Base-by-base conservation (phyloP, 2,797 vertebrate genomes). In the Lithobates sylvaticus region DNA sequence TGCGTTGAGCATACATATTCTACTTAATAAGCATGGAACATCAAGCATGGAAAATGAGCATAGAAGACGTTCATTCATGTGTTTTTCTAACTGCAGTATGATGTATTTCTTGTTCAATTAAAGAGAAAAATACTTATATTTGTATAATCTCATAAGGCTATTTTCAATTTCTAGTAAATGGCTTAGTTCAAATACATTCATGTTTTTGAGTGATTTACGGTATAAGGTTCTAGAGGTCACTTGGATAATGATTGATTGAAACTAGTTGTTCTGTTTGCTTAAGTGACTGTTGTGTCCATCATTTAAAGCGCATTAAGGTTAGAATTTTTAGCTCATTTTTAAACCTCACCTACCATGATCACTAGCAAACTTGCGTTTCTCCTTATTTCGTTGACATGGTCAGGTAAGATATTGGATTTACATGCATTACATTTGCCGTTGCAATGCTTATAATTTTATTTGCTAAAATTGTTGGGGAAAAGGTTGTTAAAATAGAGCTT, bases 161-260 rank as follows among this genome's bases (percentile, higher is more conserved):
- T 32, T 32, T 32, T 32, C 32, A 32, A 32, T 32, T 32, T 32
- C 32, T 32, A 3, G 32, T 32, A 32, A 32, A 32, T 32, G 32
- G 3, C 32, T 32, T 32, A 32, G 32, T 32, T 32, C 29, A 29
- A 29, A 29, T 29, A 29, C 29, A 29, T 29, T 29, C 29, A 1
- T 87, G 84, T 84, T 64, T 87, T 87, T 87, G 39, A 83, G 68
- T 74, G 83, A 50, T 67, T 71, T 65, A 75, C 76, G 84, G 50
- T 34, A 32, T 75, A 80, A 34, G 71, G 50, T 39, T 80, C 64
- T 71, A 87, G 76, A 84, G 86, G 76, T 80, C 76, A 73, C 44
- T 3, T 84, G 27, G 76, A 70, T 80, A 87, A 87, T 87, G 39
- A 87, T 87, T 87, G 76, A 87, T 64, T 68, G 16, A 26, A 64